Evolutionary conservation across 1,140 invertebrate genomes (phyloP), one percentile per base, ranked within the genome.

Genomic region (Antheraea pernyi): DNA sequence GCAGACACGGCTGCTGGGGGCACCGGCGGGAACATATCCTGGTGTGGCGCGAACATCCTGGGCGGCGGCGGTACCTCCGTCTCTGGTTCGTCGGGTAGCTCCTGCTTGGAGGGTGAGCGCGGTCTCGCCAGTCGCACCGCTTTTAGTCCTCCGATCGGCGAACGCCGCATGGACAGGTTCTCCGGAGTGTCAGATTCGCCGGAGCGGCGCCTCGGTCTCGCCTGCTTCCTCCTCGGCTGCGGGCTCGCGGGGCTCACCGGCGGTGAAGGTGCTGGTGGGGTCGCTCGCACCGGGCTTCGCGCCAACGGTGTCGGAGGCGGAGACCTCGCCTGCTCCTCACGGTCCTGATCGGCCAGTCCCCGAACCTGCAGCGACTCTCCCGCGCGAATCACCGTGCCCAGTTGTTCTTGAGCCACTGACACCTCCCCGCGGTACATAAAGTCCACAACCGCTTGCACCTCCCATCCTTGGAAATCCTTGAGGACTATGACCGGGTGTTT

Each of bases 391-490:
- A 98, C 93, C 10, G 95, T 95, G 22, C 95, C 94, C 0, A 98
- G 92, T 48, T 97, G 96, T 73, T 98, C 97, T 78, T 97, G 96
- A 0, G 95, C 95, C 3, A 98, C 96, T 66, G 96, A 96, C 65
- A 98, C 97, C 91, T 98, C 97, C 37, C 97, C 97, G 66, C 96
- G 95, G 92, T 98, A 98, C 97, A 98, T 98, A 77, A 98, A 98
- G 89, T 98, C 97, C 60, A 98, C 95, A 36, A 98, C 95, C 7
- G 97, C 96, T 81, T 97, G 96, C 53, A 98, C 95, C 76, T 98
- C 97, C 94, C 96, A 96, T 68, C 95, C 96, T 78, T 95, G 94
- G 79, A 98, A 97, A 89, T 98, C 97, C 89, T 98, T 98, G 19
- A 98, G 88, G 62, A 98, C 97, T 82, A 98, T 97, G 63, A 98